Evolutionary conservation across 2,888 invertebrate genomes (phyloP).

Genomic region (Chymomyza procnemis): DNA sequence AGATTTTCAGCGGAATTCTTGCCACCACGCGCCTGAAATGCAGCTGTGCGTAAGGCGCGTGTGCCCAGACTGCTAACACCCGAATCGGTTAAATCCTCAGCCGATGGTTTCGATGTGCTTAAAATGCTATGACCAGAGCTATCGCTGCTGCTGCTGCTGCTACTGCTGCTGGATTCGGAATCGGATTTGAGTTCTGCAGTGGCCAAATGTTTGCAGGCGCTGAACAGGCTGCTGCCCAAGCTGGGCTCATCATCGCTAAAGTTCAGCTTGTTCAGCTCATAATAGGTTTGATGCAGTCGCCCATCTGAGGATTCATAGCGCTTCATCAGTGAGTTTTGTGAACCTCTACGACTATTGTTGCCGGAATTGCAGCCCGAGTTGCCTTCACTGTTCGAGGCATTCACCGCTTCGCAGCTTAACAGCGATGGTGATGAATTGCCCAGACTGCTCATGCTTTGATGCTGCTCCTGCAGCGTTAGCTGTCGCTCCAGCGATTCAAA

Average conservation of each 20-base stretch:
- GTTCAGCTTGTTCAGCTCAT: slow-evolving; percentile 76
- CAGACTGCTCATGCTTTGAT: slow-evolving; percentile 72
- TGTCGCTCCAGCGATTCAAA: slow-evolving; percentile 90
- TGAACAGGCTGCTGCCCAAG: slow-evolving; percentile 32
- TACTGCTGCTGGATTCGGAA: slow-evolving; percentile 56
- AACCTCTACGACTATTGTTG: slow-evolving; percentile 69
- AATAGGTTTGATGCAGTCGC: slow-evolving; percentile 77
- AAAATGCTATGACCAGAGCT: slow-evolving; percentile 63
- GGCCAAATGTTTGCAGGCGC: slow-evolving; percentile 39
- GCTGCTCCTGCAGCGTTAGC: slow-evolving; percentile 80
- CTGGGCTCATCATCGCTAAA: slow-evolving; percentile 64
- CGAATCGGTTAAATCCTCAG: slow-evolving; percentile 40
- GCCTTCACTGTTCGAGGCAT: slow-evolving; percentile 39
- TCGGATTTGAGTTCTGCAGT: slow-evolving; percentile 65
- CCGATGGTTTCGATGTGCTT: slow-evolving; percentile 53
- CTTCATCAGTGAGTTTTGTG: slow-evolving; percentile 72
- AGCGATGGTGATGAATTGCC: slow-evolving; percentile 78
- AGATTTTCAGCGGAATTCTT: slow-evolving; percentile 87
- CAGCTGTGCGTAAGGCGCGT: slow-evolving; percentile 23
- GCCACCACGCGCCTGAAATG: slow-evolving; percentile 52
- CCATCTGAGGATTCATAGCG: slow-evolving; percentile 76
- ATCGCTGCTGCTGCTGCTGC: slow-evolving; percentile 52
- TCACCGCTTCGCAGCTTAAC: slow-evolving; percentile 66
- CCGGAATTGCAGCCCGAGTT: slow-evolving; percentile 66
- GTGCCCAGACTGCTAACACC: slow-evolving; percentile 3